Percentiles rank a stretch among this genome's conserved stretches.
These are phyloP conservation scores for Penelope pileata DNA, from an alignment of 2,113 vertebrate genomes.

Conservation along the genomic window DNA sequence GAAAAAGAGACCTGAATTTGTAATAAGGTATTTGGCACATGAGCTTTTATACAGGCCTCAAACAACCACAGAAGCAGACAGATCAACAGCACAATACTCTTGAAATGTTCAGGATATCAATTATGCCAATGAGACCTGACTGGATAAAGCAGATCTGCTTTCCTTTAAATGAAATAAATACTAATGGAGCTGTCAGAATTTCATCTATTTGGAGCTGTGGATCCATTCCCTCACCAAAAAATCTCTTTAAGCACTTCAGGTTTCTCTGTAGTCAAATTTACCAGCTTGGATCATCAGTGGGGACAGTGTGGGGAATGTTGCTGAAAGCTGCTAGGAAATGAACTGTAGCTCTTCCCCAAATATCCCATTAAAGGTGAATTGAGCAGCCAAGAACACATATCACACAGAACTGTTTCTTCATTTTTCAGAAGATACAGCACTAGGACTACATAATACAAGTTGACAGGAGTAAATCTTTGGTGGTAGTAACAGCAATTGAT, in stretches of 20 bases:
- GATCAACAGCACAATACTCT: not conserved
- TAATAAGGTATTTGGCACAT: not conserved
- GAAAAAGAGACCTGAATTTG: not conserved
- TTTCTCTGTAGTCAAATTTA: constrained; percentile 31
- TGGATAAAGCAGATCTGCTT: not conserved
- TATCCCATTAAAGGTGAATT: not conserved
- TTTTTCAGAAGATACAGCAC: not conserved
- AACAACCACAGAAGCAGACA: not conserved
- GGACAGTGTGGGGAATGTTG: not conserved
- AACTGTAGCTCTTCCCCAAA: not conserved
- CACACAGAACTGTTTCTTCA: not conserved
- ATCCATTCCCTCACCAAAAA: not conserved
- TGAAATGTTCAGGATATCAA: not conserved
- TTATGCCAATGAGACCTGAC: not conserved
- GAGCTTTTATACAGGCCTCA: not conserved
- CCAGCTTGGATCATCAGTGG: not conserved
- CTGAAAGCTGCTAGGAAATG: constrained; percentile 11
- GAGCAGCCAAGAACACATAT: not conserved
- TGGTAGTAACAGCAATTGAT: not conserved
- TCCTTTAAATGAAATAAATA: not conserved
- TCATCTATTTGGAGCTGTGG: not conserved
- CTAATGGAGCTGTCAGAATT: not conserved
- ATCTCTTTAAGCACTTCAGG: not conserved
- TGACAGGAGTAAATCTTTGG: not conserved
- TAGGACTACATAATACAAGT: not conserved